Evolutionary conservation across 1,140 invertebrate genomes (phyloP), one percentile per base, ranked within the genome.

Genomic region (Apis dorsata): DNA sequence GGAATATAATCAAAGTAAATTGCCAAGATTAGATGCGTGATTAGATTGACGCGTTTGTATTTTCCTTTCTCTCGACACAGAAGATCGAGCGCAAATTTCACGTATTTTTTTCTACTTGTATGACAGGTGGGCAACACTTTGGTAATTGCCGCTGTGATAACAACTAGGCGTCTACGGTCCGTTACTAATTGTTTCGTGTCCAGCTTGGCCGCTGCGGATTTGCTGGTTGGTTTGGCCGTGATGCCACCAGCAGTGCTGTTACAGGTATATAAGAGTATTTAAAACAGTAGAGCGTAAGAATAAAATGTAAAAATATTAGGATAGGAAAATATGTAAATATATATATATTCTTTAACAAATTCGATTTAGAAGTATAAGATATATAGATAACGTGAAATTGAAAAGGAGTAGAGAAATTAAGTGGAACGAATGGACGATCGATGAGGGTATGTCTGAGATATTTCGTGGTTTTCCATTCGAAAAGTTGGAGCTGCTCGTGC

Each of bases 101-200:
- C 9, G 3, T 17, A 10, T 44, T 44, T 51, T 83, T 51, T 44
- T 24, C 57, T 4, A 34, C 34, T 44, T 76, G 44, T 34, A 60
- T 74, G 85, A 19, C 89, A 95, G 94, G 93, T 98, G 66, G 98
- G 98, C 70, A 99, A 99, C 93, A 96, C 97, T 1, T 94, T 99
- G 81, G 98, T 99, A 24, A 98, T 99, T 76, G 95, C 97, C 4
- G 97, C 98, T 5, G 98, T 99, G 19, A 95, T 98, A 87, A 98
- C 97, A n/a, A 99, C 98, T 63, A 95, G 97, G 83, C 96, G 98
- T 74, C 94, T 99, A 60, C 95, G 98, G 78, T 98, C 98, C 28
- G 98, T 99, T 49, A 99, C 98, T 79, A 99, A 99, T 94, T 99
- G 98, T 94, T 98, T 99, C 93, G 97, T 99, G 53, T 98, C 98